These are phyloP conservation scores for Tricholauxania praeusta DNA, from an alignment of 2,888 invertebrate genomes.

Conservation along the genomic window DNA sequence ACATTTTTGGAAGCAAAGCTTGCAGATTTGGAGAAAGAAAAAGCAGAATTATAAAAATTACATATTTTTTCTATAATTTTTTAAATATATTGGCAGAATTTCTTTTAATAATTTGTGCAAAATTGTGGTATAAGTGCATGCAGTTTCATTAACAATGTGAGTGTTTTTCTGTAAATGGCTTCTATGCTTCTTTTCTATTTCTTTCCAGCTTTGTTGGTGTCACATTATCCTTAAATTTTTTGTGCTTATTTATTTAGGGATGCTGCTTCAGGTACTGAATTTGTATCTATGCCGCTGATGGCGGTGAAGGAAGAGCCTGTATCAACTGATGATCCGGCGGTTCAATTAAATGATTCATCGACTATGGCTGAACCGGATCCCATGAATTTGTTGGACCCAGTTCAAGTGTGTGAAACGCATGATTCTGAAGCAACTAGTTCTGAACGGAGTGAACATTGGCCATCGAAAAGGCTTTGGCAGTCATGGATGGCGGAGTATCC, in stretches of 20 bases:
- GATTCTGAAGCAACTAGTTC: slow-evolving; percentile 2
- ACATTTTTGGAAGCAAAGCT: slow-evolving; percentile 4
- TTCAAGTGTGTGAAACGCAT: slow-evolving; percentile 38
- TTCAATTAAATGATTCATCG: neutral
- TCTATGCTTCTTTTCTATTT: neutral
- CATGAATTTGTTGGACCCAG: slow-evolving; percentile 56
- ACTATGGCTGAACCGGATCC: slow-evolving; percentile 48
- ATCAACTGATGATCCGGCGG: slow-evolving; percentile 12
- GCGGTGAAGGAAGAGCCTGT: slow-evolving; percentile 21
- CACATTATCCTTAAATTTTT: neutral
- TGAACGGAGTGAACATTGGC: neutral
- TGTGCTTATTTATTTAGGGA: slow-evolving; percentile 3
- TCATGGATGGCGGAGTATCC: slow-evolving; percentile 56
- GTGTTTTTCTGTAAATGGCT: too few relatives aligned
- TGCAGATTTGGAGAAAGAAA: neutral
- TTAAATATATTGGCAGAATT: neutral
- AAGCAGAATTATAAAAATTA: too few relatives aligned
- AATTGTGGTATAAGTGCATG: slow-evolving; percentile 8
- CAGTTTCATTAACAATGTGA: slow-evolving; percentile 27
- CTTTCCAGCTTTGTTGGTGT: neutral
- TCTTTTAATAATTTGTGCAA: slow-evolving; percentile 1
- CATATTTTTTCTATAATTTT: too few relatives aligned
- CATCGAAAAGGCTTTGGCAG: slow-evolving; percentile 27
- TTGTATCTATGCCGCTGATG: slow-evolving; percentile 25
- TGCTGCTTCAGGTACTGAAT: slow-evolving; percentile 23